Conservation (phyloP, 2,113 vertebrate species). For the Aix galericulata region DNA sequence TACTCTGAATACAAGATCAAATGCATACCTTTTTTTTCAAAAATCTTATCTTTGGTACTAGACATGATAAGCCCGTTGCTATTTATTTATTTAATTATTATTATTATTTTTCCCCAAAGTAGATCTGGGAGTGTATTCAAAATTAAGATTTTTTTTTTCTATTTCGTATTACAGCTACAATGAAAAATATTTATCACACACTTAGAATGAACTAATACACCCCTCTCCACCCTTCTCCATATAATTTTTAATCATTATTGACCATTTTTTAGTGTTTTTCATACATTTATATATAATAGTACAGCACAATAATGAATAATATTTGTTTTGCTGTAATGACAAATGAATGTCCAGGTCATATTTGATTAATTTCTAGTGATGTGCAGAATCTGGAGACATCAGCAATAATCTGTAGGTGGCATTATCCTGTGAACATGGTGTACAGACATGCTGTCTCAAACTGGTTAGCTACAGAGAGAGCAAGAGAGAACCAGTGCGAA, state of each 20-base stretch:
- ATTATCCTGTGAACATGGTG: neutral
- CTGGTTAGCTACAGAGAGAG: neutral
- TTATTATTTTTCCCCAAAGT: neutral
- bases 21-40: neutral
- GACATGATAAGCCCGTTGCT: neutral
- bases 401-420: neutral
- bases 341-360: neutral
- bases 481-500: neutral
- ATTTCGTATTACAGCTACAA: neutral
- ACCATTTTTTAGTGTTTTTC: neutral
- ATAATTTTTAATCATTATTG: neutral
- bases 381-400: neutral
- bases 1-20: neutral
- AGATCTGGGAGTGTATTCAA: neutral
- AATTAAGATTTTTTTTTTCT: neutral
- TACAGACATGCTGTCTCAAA: neutral
- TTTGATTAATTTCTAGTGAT: neutral
- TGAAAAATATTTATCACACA: neutral
- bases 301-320: neutral
- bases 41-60: neutral
- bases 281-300: neutral
- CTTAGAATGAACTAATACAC: neutral
- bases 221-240: neutral
- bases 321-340: neutral
- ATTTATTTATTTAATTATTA: neutral